Base-by-base conservation (phyloP, 2,113 vertebrate genomes). In the Lepus timidus region DNA sequence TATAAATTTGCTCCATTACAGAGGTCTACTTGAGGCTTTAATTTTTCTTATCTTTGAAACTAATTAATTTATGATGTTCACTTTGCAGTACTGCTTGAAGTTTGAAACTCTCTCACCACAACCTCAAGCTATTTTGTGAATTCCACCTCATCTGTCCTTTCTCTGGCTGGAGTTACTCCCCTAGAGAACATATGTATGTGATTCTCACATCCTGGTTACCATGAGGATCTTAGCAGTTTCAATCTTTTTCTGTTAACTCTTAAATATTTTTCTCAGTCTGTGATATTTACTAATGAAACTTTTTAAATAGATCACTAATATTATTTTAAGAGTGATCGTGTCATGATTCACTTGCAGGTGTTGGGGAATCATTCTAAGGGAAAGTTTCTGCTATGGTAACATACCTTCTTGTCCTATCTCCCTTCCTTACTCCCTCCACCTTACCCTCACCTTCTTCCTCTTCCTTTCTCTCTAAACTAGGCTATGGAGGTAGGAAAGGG, bases 1-100 rank as follows among this genome's bases (percentile, higher is more conserved):
- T 70, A 70, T 74, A 90, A 80, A 83, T 64, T 23, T 85, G 29
- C 71, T 84, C 51, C 33, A 5, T 88, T n/a, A 29, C 5, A 71
- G 39, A 70, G 29, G 14, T 51, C 70, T 80, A 22, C n/a, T 64
- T 62, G 61, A 80, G 83, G 33, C 82, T 62, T 88, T 82, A 3
- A 25, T 92, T 79, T 64, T 58, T 88, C 20, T 87, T 88, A 79
- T 70, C 51, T 88, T 88, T 64, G 27, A 93, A 80, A 80, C 23
- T 61, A 82, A 23, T 84, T 91, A 74, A 91, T 55, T 62, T 76
- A 64, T 82, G 52, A 22, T 20, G 13, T 75, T 85, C 79, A n/a
- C 39, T 88, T 62, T 85, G n/a, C 17, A 49, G n/a, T 67, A 1
- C 44, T 20, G 25, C 49, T 58, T 88, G 68, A 93, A 74, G 49